These are phyloP conservation scores for Anarrhichthys ocellatus DNA, from an alignment of 2,113 vertebrate genomes.

Conservation along the genomic window DNA sequence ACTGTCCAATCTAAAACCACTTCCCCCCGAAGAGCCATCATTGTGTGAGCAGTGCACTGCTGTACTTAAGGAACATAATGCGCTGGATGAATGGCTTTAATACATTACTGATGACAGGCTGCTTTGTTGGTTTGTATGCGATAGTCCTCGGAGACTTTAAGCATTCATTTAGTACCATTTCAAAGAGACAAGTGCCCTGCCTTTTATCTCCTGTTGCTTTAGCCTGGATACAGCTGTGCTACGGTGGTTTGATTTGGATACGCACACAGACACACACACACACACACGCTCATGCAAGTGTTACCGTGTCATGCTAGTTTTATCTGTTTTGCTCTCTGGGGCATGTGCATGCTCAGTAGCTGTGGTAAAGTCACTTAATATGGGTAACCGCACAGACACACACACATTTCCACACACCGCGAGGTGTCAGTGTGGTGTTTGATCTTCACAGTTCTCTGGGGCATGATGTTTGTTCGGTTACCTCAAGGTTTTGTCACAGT, in stretches of 20 bases:
- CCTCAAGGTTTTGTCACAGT: slow-evolving; percentile 73
- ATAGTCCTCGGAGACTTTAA: slow-evolving; percentile 70
- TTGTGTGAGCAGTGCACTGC: slow-evolving; percentile 31
- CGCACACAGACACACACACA: slow-evolving; percentile 8
- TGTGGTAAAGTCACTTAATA: slow-evolving; percentile 68
- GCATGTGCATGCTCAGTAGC: slow-evolving; percentile 58
- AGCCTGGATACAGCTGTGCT: slow-evolving; percentile 61
- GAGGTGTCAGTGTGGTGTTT: slow-evolving; percentile 62
- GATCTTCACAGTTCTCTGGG: slow-evolving; percentile 64
- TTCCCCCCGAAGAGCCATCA: slow-evolving; percentile 43
- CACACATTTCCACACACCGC: slow-evolving; percentile 37
- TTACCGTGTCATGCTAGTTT: slow-evolving; percentile 70
- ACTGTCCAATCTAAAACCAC: slow-evolving; percentile 43
- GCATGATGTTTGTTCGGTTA: slow-evolving; percentile 69
- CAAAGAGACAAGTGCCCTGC: slow-evolving; percentile 63
- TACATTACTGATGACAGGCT: slow-evolving; percentile 75
- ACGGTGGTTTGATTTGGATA: slow-evolving; percentile 43
- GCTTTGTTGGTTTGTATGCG: slow-evolving; percentile 70
- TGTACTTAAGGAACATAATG: slow-evolving; percentile 64
- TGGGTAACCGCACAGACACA: slow-evolving; percentile 57
- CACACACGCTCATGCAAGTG: slow-evolving; percentile 30
- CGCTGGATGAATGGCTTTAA: slow-evolving; percentile 72
- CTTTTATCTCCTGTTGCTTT: slow-evolving; percentile 75
- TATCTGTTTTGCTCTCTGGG: slow-evolving; percentile 63
- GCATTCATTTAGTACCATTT: slow-evolving; percentile 49